Evolutionary conservation across 2,113 vertebrate species (phyloP), one percentile per base, ranked within the genome.

Genomic region (Brachypteracias leptosomus): DNA sequence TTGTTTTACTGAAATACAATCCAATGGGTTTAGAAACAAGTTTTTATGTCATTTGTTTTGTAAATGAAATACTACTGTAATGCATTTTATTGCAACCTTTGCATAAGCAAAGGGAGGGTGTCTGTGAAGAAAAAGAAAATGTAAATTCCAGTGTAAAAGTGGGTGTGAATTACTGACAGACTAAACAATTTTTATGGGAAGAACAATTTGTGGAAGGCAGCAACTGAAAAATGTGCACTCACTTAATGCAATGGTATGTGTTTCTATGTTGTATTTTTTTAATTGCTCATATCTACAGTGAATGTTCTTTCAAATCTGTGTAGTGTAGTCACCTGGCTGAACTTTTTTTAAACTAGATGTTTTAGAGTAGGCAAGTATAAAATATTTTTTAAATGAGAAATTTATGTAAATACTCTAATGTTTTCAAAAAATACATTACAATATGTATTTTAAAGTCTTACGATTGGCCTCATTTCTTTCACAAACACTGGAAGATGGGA

Each of bases 21-120:
- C 96, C 96, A 94, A 96, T 97, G 96, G 96, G 94, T 96, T 96
- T 94, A 83, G 70, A 92, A 94, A 85, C 11, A 74, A 92, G 63
- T 72, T 94, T 81, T 90, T 75, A 94, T 68, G 65, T 97, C 92
- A 97, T 95, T 96, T 96, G 92, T 94, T 94, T 96, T 96, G 88
- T 92, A 96, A 97, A 97, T 97, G 93, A 94, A 93, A 88, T 93
- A 96, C 40, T 82, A 96, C 42, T 85, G 96, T 96, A 97, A 93
- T 96, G 95, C 95, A 96, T 96, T 95, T 96, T 93, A 96, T 93
- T 96, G 95, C 96, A 96, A 87, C 10, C 13, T 86, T 58, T 65
- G 15, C 52, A 31, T 31, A 71, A 89, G 63, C 19, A 74, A 88
- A 89, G 40, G 2, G 1, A 5, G 40, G 40, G 6, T 5, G 11